Percentiles rank a stretch among this genome's conserved stretches.
Evolutionary conservation across 1,140 invertebrate genomes (phyloP).

Genomic region (Apolygus lucorum): DNA sequence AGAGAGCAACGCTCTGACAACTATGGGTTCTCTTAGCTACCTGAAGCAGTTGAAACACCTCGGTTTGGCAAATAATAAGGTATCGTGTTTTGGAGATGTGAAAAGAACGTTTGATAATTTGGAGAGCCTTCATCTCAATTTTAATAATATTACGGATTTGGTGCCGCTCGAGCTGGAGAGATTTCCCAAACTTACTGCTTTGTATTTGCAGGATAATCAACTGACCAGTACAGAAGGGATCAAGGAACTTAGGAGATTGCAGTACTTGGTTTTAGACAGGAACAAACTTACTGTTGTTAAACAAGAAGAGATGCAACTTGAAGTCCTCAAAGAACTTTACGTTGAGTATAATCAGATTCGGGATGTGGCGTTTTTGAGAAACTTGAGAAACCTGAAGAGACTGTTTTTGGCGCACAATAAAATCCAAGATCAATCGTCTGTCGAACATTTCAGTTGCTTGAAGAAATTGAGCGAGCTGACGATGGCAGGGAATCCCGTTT

Average conservation of each 20-base stretch:
- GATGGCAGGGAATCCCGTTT: slow-evolving; percentile 32
- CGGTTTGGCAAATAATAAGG: slow-evolving; percentile 34
- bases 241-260: slow-evolving; percentile 24
- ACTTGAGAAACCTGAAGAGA: slow-evolving; percentile 27
- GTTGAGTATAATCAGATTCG: slow-evolving; percentile 34
- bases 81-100: slow-evolving; percentile 30
- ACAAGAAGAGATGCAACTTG: slow-evolving; percentile 27
- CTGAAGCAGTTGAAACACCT: slow-evolving; percentile 32
- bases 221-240: slow-evolving; percentile 33
- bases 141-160: slow-evolving; percentile 31
- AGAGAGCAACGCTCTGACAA: slow-evolving; percentile 5
- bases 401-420: slow-evolving; percentile 33
- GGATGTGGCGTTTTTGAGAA: slow-evolving; percentile 30
- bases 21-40: background rate
- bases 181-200: slow-evolving; percentile 30
- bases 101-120: slow-evolving; percentile 28
- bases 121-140: slow-evolving; percentile 32
- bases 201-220: slow-evolving; percentile 33
- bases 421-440: slow-evolving; percentile 29
- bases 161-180: background rate
- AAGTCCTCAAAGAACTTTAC: slow-evolving; percentile 29
- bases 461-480: slow-evolving; percentile 33
- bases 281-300: slow-evolving; percentile 31
- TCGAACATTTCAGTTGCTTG: slow-evolving; percentile 28
- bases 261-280: slow-evolving; percentile 31